phyloP scores from a whole-genome alignment of 2,888 invertebrate genomes.

The Xestia c-nigrum region DNA sequence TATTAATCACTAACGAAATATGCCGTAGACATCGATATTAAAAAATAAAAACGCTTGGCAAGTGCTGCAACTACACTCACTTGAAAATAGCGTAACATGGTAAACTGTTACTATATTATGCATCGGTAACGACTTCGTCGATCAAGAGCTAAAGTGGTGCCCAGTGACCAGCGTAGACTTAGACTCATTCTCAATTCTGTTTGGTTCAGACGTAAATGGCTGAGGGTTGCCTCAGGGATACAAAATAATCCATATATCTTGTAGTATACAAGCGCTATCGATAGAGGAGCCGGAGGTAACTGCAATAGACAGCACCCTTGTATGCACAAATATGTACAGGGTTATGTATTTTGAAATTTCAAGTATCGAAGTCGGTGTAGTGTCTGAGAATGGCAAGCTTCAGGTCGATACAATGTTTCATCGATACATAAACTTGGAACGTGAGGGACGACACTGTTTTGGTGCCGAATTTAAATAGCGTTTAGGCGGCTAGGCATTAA shows the following conservation, averaged over 20 bases:
- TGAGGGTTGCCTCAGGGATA: slow-evolving; percentile 27
- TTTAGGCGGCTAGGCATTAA: background rate
- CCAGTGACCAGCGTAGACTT: slow-evolving; percentile 15
- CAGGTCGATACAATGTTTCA: background rate
- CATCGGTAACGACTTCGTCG: slow-evolving; percentile 25
- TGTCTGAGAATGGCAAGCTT: slow-evolving; percentile 4
- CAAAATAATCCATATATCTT: slow-evolving; percentile 29
- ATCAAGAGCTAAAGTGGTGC: slow-evolving; percentile 22
- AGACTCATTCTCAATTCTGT: slow-evolving; percentile 55
- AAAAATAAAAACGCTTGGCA: background rate
- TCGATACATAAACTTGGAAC: background rate
- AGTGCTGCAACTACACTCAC: background rate
- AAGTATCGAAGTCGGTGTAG: background rate
- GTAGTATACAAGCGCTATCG: slow-evolving; percentile 33
- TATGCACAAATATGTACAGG: slow-evolving; percentile 25
- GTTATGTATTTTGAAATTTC: slow-evolving; percentile 29
- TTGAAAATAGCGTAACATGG: background rate
- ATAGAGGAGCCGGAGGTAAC: background rate
- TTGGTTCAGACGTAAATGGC: slow-evolving; percentile 40
- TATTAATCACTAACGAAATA: background rate
- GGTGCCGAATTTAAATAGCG: background rate
- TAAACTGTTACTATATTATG: background rate
- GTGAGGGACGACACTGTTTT: slow-evolving; percentile 5
- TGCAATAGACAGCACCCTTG: slow-evolving; percentile 15
- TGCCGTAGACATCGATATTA: background rate